Evolutionary conservation across 2,113 vertebrate species (phyloP).

Genomic region (Tamias sibiricus): DNA sequence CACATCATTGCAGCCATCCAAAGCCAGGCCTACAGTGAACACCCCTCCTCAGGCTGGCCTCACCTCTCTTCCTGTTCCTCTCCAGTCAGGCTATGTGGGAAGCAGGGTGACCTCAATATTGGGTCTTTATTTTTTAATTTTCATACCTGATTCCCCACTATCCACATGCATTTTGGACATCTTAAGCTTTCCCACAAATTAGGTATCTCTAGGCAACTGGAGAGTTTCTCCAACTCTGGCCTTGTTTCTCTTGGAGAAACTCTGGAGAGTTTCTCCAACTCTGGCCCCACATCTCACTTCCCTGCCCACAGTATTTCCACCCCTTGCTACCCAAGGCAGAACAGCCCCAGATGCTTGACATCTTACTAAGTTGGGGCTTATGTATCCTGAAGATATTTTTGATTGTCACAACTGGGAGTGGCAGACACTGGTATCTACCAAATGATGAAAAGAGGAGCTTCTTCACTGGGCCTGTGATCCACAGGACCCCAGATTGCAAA

Average conservation of each 20-base stretch:
- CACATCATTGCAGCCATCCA: conserved; percentile 50
- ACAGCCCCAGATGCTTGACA: background rate
- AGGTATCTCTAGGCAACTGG: background rate
- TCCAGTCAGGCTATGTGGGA: too few species aligned
- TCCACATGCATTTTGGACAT: accelerated
- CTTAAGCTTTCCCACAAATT: background rate
- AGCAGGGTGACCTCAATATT: background rate
- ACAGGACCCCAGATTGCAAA: background rate
- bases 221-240: background rate
- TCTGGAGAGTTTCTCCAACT: too few species aligned
- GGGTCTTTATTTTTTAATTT: background rate
- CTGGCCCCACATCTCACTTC: background rate
- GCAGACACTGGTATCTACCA: background rate
- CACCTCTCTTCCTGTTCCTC: background rate
- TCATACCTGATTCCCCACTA: background rate
- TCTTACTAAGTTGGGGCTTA: background rate
- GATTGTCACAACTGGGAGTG: background rate
- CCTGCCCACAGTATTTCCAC: background rate
- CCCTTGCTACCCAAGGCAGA: background rate
- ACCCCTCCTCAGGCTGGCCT: background rate
- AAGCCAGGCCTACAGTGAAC: background rate
- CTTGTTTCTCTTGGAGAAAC: background rate
- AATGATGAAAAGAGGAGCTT: background rate
- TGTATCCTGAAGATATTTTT: background rate
- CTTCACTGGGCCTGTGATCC: background rate